Conservation (phyloP, 2,888 invertebrate species). For the Biston stratarius region DNA sequence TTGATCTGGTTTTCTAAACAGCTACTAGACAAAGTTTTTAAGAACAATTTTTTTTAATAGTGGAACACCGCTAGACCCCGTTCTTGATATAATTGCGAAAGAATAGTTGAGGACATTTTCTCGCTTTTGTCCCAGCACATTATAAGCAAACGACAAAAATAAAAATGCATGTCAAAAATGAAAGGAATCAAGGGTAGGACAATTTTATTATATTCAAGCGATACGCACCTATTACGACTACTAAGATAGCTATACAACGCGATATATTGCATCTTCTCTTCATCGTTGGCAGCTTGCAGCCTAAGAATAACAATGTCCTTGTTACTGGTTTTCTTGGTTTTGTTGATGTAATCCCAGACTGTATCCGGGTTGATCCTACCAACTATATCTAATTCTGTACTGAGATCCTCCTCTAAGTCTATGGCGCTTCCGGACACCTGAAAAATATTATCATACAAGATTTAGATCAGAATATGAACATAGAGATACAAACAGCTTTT, state of each 20-base stretch:
- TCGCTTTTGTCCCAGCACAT: background rate
- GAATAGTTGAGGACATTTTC: background rate
- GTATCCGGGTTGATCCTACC: constrained; percentile 96
- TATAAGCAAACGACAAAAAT: background rate
- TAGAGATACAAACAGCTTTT: too few species aligned
- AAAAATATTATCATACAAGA: constrained; percentile 11
- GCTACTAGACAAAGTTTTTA: too few species aligned
- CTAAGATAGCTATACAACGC: constrained; percentile 96
- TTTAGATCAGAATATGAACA: background rate
- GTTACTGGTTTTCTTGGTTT: constrained; percentile 94
- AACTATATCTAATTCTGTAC: constrained; percentile 93
- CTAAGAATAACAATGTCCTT: constrained; percentile 95
- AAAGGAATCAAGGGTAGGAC: constrained; percentile 36
- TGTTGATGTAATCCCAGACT: constrained; percentile 97
- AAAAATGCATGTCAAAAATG: constrained; percentile 35
- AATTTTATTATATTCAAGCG: constrained; percentile 46
- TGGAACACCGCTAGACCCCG: too few species aligned
- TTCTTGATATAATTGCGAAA: too few species aligned
- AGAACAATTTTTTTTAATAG: too few species aligned
- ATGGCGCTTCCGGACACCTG: constrained; percentile 88
- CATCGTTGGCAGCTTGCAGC: constrained; percentile 92
- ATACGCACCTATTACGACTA: constrained; percentile 89
- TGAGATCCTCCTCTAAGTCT: constrained; percentile 90
- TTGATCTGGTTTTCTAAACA: too few species aligned
- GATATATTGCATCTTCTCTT: constrained; percentile 94